Evolutionary conservation across 1,140 invertebrate genomes (phyloP), one percentile per base, ranked within the genome.

Genomic region (Eciton burchellii): DNA sequence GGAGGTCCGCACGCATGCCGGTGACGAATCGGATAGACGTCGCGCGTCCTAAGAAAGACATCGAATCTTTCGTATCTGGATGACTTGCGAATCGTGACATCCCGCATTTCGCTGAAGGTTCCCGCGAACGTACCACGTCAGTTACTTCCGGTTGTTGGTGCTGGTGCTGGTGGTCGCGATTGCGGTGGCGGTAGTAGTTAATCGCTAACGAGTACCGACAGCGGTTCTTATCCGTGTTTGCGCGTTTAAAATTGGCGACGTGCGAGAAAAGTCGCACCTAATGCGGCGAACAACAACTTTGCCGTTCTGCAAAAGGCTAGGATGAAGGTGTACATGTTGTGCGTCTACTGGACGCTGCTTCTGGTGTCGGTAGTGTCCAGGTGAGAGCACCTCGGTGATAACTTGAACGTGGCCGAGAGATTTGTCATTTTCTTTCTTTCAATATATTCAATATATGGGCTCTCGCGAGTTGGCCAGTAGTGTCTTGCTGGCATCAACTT

Each of bases 311-410:
- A 79, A 79, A 79, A 70, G 65, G 73, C 87, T 84, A 95, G 92
- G 89, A 95, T 95, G 95, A 95, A 94, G 94, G 93, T 94, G 89
- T 93, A 92, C 83, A 90, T 95, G 85, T 92, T 93, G 89, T 91
- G 93, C 79, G 93, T 95, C 84, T 95, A 95, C 91, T 95, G 94
- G 93, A 94, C 93, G 90, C 91, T 95, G 90, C 93, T 95, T 91
- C 94, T 95, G 68, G 94, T 94, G 88, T 95, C 94, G 84, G 91
- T 95, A 82, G 90, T 94, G 54, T 95, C 95, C 68, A 95, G 95
- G 95, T 95, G 89, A 90, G 82, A 57, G 62, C 56, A 9, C 65
- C 16, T 11, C 68, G n/a, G 49, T 59, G 19, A 5, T 19, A 26
- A 35, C 43, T 86, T 12, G 35, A 52, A 49, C 16, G 21, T 62